A percentile compares a stretch with the other conserved stretches of the same genome.
Conservation (phyloP, 2,888 invertebrate species). For the Tetropium fuscum region DNA sequence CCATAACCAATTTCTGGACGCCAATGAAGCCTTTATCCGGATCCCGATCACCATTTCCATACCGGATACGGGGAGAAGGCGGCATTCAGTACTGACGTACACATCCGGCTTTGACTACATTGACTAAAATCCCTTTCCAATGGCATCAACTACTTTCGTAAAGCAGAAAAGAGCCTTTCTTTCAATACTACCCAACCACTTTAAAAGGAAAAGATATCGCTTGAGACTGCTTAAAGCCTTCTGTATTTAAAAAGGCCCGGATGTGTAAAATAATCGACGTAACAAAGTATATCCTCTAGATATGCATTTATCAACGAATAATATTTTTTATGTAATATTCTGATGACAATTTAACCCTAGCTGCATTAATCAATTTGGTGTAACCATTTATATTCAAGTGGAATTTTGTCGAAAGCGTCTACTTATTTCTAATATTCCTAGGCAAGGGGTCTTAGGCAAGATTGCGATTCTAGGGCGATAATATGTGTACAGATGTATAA, state of each 20-base stretch:
- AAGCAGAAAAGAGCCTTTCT: slow-evolving; percentile 25
- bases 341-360: not conserved
- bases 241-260: slow-evolving; percentile 37
- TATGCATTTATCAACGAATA: not conserved
- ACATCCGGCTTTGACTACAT: slow-evolving; percentile 14
- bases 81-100: slow-evolving; percentile 25
- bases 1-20: slow-evolving; percentile 28
- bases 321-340: not conserved
- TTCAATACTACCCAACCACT: slow-evolving; percentile 23
- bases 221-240: slow-evolving; percentile 37
- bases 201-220: slow-evolving; percentile 35
- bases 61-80: slow-evolving; percentile 26
- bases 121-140: slow-evolving; percentile 25
- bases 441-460: not conserved
- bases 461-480: no score
- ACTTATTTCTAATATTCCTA: not conserved
- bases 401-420: not conserved
- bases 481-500: no score
- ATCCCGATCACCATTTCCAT: slow-evolving; percentile 39
- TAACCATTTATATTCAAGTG: not conserved
- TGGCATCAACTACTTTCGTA: slow-evolving; percentile 32
- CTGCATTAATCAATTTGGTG: not conserved
- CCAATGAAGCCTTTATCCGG: slow-evolving; percentile 35
- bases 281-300: not conserved
- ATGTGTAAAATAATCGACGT: slow-evolving; percentile 27